Evolutionary conservation across 2,888 invertebrate genomes (phyloP).

Genomic region (Byasa hedistus): DNA sequence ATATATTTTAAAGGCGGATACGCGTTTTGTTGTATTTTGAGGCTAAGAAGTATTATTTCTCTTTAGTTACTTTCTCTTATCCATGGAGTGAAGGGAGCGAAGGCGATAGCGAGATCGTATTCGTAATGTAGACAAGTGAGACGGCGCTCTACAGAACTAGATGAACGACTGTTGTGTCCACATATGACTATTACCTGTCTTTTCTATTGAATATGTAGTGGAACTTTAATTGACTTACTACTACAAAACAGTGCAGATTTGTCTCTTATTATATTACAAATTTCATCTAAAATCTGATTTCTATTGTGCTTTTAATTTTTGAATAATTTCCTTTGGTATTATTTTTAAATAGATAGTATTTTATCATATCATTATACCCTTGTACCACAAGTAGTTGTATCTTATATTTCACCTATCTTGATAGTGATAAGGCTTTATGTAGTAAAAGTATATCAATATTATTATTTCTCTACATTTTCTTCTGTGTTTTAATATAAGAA

Average conservation of each 20-base stretch:
- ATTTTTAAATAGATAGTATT: background rate
- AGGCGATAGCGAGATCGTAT: slow-evolving; percentile 50
- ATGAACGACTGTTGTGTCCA: slow-evolving; percentile 37
- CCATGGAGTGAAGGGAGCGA: slow-evolving; percentile 75
- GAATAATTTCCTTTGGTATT: background rate
- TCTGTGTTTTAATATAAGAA: no score
- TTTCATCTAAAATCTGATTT: no score
- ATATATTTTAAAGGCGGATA: slow-evolving; percentile 45
- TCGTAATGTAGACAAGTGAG: slow-evolving; percentile 50
- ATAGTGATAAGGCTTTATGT: background rate
- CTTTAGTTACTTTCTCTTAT: slow-evolving; percentile 79
- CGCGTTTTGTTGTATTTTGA: slow-evolving; percentile 52
- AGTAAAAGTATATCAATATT: background rate
- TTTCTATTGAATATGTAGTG: slow-evolving; percentile 26
- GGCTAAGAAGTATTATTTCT: slow-evolving; percentile 70
- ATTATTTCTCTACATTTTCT: background rate
- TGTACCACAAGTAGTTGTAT: background rate
- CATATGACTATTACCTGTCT: slow-evolving; percentile 31
- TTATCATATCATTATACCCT: background rate
- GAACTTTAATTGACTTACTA: slow-evolving; percentile 22
- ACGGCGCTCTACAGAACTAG: slow-evolving; percentile 58
- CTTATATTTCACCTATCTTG: slow-evolving; percentile 4
- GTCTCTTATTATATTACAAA: background rate
- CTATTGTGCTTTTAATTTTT: no score
- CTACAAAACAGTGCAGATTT: slow-evolving; percentile 11